Conservation (phyloP, 1,140 invertebrate species). For the Leptinotarsa lineolata region DNA sequence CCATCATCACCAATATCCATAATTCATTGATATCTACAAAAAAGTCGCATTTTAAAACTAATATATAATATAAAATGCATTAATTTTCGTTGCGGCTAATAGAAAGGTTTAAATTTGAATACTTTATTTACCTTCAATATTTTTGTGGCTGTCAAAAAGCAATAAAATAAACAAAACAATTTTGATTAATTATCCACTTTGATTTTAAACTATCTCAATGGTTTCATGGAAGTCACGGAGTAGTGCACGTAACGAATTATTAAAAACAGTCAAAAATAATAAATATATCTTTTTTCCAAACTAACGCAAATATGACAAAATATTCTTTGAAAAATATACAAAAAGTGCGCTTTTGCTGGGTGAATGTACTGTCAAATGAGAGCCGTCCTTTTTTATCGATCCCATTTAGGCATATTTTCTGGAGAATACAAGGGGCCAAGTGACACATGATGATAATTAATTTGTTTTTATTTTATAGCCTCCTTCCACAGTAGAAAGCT, state of each 20-base stretch:
- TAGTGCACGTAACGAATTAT: slow-evolving; percentile 18
- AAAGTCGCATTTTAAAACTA: neutral
- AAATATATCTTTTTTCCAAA: slow-evolving; percentile 35
- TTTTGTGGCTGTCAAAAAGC: slow-evolving; percentile 45
- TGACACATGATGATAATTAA: too few relatives aligned
- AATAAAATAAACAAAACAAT: slow-evolving; percentile 48
- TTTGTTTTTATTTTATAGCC: too few relatives aligned
- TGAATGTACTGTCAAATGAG: slow-evolving; percentile 42
- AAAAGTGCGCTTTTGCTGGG: slow-evolving; percentile 44
- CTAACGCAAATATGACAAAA: slow-evolving; percentile 22
- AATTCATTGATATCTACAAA: neutral
- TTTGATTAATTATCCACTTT: slow-evolving; percentile 26
- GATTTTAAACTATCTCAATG: neutral
- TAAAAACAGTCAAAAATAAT: slow-evolving; percentile 45
- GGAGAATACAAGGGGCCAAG: too few relatives aligned
- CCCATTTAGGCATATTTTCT: too few relatives aligned
- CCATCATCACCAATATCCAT: slow-evolving; percentile 38
- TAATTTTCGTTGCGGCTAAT: neutral
- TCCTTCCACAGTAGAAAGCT: too few relatives aligned
- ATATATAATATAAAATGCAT: too few relatives aligned
- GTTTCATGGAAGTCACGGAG: slow-evolving; percentile 15
- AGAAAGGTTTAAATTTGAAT: neutral
- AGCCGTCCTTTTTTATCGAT: slow-evolving; percentile 39
- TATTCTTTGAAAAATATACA: slow-evolving; percentile 49
- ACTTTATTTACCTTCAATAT: slow-evolving; percentile 27